Conservation (phyloP, 2,888 invertebrate species). For the Suillia variegata region DNA sequence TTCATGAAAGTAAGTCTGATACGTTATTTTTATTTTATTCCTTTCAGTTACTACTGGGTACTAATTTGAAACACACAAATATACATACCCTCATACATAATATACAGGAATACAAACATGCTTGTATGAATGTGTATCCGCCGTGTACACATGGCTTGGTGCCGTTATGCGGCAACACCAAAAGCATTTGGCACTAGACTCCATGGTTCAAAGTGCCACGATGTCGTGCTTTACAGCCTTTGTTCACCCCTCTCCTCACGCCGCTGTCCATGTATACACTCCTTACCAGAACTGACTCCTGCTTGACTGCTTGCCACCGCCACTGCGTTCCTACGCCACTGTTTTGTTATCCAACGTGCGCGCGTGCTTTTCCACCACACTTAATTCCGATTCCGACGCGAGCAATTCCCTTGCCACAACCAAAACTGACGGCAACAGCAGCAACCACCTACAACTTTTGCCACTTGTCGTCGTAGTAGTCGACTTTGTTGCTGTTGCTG, state of each 20-base stretch:
- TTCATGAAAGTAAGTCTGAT: too few species aligned
- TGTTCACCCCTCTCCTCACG: constrained; percentile 35
- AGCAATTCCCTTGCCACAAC: constrained; percentile 1
- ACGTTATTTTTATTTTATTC: too few species aligned
- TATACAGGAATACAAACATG: not conserved
- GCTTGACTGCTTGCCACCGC: not conserved
- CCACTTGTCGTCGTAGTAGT: constrained; percentile 36
- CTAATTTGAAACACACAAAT: too few species aligned
- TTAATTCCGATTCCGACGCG: constrained; percentile 25
- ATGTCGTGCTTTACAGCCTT: constrained; percentile 45
- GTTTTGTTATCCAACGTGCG: constrained; percentile 43
- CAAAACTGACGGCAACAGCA: constrained; percentile 27
- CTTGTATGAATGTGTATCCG: constrained; percentile 9
- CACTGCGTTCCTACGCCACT: too few species aligned
- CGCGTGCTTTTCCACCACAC: constrained; percentile 43
- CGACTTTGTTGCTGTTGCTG: constrained; percentile 3
- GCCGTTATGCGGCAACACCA: constrained; percentile 31
- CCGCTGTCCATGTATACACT: too few species aligned
- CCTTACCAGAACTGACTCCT: not conserved
- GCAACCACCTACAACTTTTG: constrained; percentile 34
- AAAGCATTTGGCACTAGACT: constrained; percentile 42
- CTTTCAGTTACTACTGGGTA: too few species aligned
- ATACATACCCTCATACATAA: constrained; percentile 5
- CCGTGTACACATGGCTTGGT: constrained; percentile 18
- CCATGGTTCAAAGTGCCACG: constrained; percentile 45